A percentile compares a stretch with the other conserved stretches of the same genome.
These are phyloP conservation scores for Penaeus japonicus DNA, from an alignment of 1,140 invertebrate genomes.

Conservation along the genomic window DNA sequence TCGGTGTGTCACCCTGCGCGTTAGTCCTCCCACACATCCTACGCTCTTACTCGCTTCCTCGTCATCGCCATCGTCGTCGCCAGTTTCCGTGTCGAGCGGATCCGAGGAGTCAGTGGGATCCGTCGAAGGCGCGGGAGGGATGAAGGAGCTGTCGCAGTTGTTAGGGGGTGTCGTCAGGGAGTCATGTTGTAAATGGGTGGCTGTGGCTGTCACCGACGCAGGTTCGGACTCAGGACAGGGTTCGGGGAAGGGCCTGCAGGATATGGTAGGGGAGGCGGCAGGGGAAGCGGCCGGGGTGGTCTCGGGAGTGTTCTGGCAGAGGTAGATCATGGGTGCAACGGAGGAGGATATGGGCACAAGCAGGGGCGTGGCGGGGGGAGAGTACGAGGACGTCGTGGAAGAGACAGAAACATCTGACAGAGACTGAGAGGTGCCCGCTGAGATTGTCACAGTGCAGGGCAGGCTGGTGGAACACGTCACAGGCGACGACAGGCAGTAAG, in stretches of 20 bases:
- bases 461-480: no score
- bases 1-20: neutral
- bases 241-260: neutral
- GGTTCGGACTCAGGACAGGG: neutral
- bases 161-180: neutral
- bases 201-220: neutral
- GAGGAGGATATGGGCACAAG: neutral
- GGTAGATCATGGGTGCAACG: slow-evolving; percentile 21
- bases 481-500: no score
- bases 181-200: neutral
- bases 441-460: neutral
- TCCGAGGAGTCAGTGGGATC: slow-evolving; percentile 43
- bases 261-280: neutral
- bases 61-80: slow-evolving; percentile 27
- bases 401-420: no score
- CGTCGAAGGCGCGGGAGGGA: neutral
- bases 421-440: neutral
- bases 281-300: slow-evolving; percentile 18
- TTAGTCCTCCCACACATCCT: neutral
- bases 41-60: neutral
- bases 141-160: no score
- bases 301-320: slow-evolving; percentile 26
- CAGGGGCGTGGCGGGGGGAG: slow-evolving; percentile 6
- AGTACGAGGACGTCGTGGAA: neutral
- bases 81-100: slow-evolving; percentile 10